A percentile compares a stretch with the other conserved stretches of the same genome.
Evolutionary conservation across 2,797 vertebrate species (phyloP).

Genomic region (Pantherophis alleghaniensis): DNA sequence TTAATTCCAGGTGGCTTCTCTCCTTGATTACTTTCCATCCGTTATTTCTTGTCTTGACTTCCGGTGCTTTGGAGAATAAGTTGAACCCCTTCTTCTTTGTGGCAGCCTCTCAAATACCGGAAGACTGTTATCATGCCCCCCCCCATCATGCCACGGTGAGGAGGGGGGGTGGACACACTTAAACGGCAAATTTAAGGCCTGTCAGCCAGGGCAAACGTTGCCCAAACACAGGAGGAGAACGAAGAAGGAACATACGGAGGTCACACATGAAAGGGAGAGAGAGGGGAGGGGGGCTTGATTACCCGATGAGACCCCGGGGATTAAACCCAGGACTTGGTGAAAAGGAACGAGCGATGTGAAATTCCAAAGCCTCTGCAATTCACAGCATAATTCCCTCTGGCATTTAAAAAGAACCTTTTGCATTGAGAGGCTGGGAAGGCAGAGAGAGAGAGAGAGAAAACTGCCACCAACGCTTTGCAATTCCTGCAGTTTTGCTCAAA

Average conservation of each 20-base stretch:
- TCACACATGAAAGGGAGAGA: not conserved
- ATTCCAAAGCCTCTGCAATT: not conserved
- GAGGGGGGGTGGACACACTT: not conserved
- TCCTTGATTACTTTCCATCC: too few relatives aligned
- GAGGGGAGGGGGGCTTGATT: too few relatives aligned
- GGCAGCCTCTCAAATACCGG: too few relatives aligned
- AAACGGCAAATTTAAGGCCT: not conserved
- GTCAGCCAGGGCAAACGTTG: not conserved
- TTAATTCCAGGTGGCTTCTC: too few relatives aligned
- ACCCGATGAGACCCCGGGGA: not conserved
- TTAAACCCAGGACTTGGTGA: not conserved
- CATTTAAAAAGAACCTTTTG: too few relatives aligned
- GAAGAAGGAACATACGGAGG: not conserved
- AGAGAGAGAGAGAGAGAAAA: not conserved
- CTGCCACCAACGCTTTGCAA: not conserved
- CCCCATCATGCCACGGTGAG: too few relatives aligned
- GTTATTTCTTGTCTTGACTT: too few relatives aligned
- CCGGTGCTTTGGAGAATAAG: too few relatives aligned
- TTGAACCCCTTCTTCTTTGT: too few relatives aligned
- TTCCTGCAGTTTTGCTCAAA: not conserved
- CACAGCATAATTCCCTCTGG: not conserved
- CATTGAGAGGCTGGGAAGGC: rapidly evolving
- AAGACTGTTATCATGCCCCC: too few relatives aligned
- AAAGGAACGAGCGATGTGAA: not conserved
- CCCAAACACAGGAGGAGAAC: not conserved